Evolutionary conservation across 1,140 invertebrate genomes (phyloP).

Genomic region (Achroia grisella): DNA sequence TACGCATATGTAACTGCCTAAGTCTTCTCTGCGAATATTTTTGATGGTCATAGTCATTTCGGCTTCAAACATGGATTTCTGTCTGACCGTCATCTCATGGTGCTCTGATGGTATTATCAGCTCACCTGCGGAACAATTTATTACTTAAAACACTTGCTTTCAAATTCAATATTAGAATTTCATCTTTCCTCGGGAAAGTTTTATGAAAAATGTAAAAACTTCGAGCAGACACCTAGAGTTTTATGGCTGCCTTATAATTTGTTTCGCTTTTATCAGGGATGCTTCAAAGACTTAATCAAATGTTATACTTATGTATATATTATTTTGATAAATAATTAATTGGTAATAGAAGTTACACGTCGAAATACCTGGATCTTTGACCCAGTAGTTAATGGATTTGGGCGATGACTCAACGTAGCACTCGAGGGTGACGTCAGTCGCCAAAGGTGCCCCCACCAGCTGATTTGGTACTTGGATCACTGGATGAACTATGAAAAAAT

Average conservation of each 20-base stretch:
- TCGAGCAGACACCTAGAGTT: slow-evolving; percentile 63
- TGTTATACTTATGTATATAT: slow-evolving; percentile 1
- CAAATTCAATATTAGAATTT: slow-evolving; percentile 71
- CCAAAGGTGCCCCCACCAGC: slow-evolving; percentile 85
- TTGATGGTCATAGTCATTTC: slow-evolving; percentile 89
- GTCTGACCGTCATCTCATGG: slow-evolving; percentile 83
- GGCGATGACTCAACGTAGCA: slow-evolving; percentile 90
- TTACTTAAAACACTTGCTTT: slow-evolving; percentile 62
- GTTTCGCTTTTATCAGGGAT: slow-evolving; percentile 59
- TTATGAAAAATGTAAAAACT: slow-evolving; percentile 72
- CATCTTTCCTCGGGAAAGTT: slow-evolving; percentile 59
- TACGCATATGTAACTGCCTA: slow-evolving; percentile 91
- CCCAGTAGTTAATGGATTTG: slow-evolving; percentile 89
- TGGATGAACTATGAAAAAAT: slow-evolving; percentile 80
- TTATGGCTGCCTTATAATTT: slow-evolving; percentile 68
- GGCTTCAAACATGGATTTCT: slow-evolving; percentile 87
- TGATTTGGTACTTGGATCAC: slow-evolving; percentile 88
- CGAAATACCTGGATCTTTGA: slow-evolving; percentile 77
- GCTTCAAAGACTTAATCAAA: slow-evolving; percentile 31
- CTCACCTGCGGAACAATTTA: slow-evolving; percentile 77
- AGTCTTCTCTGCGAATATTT: slow-evolving; percentile 86
- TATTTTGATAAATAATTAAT: too few species aligned
- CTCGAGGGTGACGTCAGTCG: slow-evolving; percentile 85
- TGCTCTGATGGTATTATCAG: slow-evolving; percentile 88
- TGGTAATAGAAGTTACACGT: slow-evolving; percentile 1